These are phyloP conservation scores for Platypus cylindrus DNA, from an alignment of 2,888 invertebrate species.

Conservation along the genomic window DNA sequence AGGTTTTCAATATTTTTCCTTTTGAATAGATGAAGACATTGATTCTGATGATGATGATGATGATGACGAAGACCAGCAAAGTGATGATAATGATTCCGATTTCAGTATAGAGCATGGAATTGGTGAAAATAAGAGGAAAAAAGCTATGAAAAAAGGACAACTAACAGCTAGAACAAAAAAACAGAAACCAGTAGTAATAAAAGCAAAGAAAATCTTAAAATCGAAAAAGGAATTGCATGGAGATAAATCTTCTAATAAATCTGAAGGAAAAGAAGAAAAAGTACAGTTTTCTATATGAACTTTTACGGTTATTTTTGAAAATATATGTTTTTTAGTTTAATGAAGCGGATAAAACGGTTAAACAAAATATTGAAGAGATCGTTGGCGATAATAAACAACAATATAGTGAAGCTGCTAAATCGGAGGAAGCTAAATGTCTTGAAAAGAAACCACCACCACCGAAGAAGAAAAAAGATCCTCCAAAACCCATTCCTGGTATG, in stretches of 20 bases:
- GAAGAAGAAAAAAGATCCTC: conserved; percentile 36
- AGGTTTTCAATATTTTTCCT: no score
- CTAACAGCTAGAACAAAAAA: conserved; percentile 13
- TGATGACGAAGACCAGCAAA: conserved; percentile 25
- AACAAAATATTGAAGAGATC: conserved; percentile 11
- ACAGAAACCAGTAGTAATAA: conserved; percentile 3
- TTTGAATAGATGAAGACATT: no score
- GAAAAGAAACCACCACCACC: conserved; percentile 25
- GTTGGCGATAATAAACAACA: conserved; percentile 5
- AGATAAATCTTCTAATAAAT: background rate
- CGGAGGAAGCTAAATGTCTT: conserved; percentile 28
- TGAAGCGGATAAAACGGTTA: conserved; percentile 2
- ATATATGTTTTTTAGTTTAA: background rate
- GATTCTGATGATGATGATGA: conserved; percentile 32
- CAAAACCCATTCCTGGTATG: conserved; percentile 35
- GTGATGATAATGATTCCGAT: conserved; percentile 42
- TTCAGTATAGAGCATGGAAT: conserved; percentile 28
- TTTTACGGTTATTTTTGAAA: background rate
- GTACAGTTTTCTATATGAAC: no score
- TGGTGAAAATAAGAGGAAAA: conserved; percentile 19
- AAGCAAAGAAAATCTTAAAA: background rate
- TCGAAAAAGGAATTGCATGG: background rate
- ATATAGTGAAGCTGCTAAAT: conserved; percentile 14
- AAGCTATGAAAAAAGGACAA: conserved; percentile 20
- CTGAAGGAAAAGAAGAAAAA: background rate